Conservation (phyloP, 2,888 invertebrate genomes). For the Acronicta aceris region DNA sequence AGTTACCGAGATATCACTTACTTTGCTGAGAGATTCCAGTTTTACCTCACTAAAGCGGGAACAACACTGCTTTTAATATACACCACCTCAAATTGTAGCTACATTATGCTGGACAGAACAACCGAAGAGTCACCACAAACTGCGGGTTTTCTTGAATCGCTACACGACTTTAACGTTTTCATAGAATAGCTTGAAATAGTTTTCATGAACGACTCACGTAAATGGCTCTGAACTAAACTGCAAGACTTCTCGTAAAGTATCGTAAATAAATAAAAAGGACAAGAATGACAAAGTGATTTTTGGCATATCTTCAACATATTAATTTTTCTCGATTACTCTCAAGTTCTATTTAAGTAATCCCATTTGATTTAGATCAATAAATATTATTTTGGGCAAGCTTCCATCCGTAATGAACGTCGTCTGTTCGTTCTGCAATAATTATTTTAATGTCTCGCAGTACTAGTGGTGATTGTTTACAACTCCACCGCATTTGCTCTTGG, state of each 20-base stretch:
- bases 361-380: conserved; percentile 62
- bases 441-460: conserved; percentile 65
- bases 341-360: conserved; percentile 51
- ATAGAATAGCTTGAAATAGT: conserved; percentile 3
- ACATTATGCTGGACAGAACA: conserved; percentile 14
- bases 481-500: conserved; percentile 57
- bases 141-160: conserved; percentile 8
- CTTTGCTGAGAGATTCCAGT: conserved; percentile 38
- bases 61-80: conserved; percentile 34
- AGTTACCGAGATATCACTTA: conserved; percentile 30
- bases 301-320: conserved; percentile 7
- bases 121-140: conserved; percentile 3
- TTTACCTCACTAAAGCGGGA: conserved; percentile 22
- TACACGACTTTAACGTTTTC: conserved; percentile 7
- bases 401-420: conserved; percentile 69
- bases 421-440: conserved; percentile 63
- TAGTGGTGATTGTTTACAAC: conserved; percentile 64
- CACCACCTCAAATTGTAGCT: conserved; percentile 16
- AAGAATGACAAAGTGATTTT: neutral
- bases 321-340: conserved; percentile 16
- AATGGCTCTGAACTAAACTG: conserved; percentile 2
- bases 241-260: neutral
- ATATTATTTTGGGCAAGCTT: conserved; percentile 75
- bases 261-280: neutral
- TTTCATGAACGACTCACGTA: conserved; percentile 5